Conservation (phyloP, 2,113 vertebrate species). For the Rhodinocichla rosea region DNA sequence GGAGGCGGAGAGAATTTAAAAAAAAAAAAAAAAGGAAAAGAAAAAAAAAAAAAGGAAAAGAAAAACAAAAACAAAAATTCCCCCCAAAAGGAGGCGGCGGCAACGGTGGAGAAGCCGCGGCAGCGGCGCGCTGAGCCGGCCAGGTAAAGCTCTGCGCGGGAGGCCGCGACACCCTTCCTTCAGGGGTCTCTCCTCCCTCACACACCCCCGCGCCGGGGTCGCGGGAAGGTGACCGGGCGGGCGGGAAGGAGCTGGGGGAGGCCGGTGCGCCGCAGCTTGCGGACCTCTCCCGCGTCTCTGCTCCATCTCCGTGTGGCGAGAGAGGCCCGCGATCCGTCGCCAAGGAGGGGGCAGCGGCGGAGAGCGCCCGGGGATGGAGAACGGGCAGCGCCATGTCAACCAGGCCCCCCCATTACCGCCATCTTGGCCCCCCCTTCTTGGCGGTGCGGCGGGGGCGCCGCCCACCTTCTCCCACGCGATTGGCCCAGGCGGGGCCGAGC, state of each 20-base stretch:
- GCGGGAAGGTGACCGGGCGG: conserved; percentile 38
- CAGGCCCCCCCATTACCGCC: conserved; percentile 64
- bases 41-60: not conserved
- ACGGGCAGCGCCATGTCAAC: not conserved
- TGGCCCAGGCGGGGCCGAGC: conserved; percentile 14
- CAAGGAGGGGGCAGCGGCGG: not conserved
- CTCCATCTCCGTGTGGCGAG: not conserved
- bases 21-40: not conserved
- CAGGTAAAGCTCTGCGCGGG: conserved; percentile 38
- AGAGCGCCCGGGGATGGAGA: not conserved
- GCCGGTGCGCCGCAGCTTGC: not conserved
- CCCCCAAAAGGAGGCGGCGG: not conserved
- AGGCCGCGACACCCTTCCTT: conserved; percentile 1
- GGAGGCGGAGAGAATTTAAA: not conserved
- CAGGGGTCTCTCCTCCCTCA: conserved; percentile 6
- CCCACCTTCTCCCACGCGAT: conserved; percentile 57
- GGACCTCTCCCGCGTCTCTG: not conserved
- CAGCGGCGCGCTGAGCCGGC: not conserved
- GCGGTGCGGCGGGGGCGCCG: not conserved
- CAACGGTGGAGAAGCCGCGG: conserved; percentile 22
- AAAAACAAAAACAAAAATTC: not conserved
- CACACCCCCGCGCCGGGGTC: not conserved
- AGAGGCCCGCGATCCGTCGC: not conserved
- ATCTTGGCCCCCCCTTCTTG: conserved; percentile 66
- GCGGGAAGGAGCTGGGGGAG: not conserved